Conservation (phyloP, 30 jellyfish, hydroid and myxozoan genomes). For the Cassiopea xamachana region DNA sequence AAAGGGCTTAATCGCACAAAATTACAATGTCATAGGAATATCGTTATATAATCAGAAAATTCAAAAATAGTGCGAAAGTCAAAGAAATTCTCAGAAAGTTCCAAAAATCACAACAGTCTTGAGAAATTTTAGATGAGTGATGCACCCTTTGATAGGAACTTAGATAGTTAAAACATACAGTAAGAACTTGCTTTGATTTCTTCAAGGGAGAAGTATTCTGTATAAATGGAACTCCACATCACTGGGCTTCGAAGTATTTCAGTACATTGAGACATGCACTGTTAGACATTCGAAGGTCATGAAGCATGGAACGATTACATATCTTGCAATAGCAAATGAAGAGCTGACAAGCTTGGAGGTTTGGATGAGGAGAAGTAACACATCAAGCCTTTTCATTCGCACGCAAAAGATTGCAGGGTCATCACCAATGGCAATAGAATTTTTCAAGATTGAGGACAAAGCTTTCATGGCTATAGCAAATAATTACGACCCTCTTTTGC, state of each 20-base stretch:
- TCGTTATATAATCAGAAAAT: too few species aligned
- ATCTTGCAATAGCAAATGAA: slow-evolving; percentile 44
- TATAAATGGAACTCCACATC: slow-evolving; percentile 49
- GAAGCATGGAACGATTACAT: slow-evolving; percentile 1
- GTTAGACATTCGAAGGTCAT: slow-evolving; percentile 14
- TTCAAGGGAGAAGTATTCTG: slow-evolving; percentile 52
- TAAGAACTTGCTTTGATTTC: too few species aligned
- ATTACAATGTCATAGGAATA: too few species aligned
- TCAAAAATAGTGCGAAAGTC: too few species aligned
- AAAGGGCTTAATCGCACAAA: too few species aligned
- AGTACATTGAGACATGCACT: slow-evolving; percentile 44
- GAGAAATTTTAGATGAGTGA: too few species aligned
- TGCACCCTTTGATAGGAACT: too few species aligned
- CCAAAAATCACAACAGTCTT: too few species aligned
- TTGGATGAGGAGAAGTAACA: slow-evolving; percentile 17
- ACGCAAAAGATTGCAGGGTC: slow-evolving; percentile 22
- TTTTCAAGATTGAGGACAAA: slow-evolving; percentile 23
- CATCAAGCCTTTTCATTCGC: not conserved
- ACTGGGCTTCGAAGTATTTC: slow-evolving; percentile 49
- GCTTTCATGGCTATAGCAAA: slow-evolving; percentile 51
- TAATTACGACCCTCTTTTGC: slow-evolving; percentile 29
- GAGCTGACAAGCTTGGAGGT: slow-evolving; percentile 11
- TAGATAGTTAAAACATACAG: too few species aligned
- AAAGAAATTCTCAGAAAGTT: too few species aligned
- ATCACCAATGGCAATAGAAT: slow-evolving; percentile 29